A percentile compares a stretch with the other conserved stretches of the same genome.
Conservation (phyloP, 1,140 invertebrate genomes). For the Lepidurus packardi region DNA sequence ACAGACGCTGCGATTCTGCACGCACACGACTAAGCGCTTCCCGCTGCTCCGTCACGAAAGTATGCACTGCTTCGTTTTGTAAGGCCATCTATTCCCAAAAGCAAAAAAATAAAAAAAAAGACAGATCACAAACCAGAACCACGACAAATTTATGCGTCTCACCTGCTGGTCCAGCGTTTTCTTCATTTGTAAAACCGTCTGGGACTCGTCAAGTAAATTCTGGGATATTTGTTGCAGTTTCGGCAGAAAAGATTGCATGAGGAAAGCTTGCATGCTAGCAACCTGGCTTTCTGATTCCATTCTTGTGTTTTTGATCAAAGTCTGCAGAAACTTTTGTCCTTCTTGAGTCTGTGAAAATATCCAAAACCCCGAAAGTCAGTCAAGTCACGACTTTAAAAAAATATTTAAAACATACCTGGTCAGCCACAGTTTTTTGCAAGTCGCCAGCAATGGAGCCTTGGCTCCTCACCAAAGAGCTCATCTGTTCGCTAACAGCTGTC, state of each 20-base stretch:
- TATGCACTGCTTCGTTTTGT: slow-evolving; percentile 29
- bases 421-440: slow-evolving; percentile 29
- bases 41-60: slow-evolving; percentile 31
- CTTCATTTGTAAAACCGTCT: slow-evolving; percentile 32
- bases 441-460: slow-evolving; percentile 25
- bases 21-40: slow-evolving; percentile 30
- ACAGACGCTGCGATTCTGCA: background rate
- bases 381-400: background rate
- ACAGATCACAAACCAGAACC: background rate
- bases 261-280: slow-evolving; percentile 29
- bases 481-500: slow-evolving; percentile 30
- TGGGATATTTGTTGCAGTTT: slow-evolving; percentile 28
- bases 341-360: slow-evolving; percentile 10
- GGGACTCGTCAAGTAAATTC: slow-evolving; percentile 27
- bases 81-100: background rate
- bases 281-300: slow-evolving; percentile 25
- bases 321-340: slow-evolving; percentile 31
- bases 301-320: slow-evolving; percentile 26
- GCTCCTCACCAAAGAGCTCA: slow-evolving; percentile 32
- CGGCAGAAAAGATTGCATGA: slow-evolving; percentile 31
- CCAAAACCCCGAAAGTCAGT: background rate
- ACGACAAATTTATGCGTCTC: background rate
- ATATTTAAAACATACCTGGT: slow-evolving; percentile 31
- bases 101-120: background rate
- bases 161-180: slow-evolving; percentile 22